These are phyloP conservation scores for Gambusia affinis DNA, from an alignment of 2,113 vertebrate genomes.

Conservation along the genomic window DNA sequence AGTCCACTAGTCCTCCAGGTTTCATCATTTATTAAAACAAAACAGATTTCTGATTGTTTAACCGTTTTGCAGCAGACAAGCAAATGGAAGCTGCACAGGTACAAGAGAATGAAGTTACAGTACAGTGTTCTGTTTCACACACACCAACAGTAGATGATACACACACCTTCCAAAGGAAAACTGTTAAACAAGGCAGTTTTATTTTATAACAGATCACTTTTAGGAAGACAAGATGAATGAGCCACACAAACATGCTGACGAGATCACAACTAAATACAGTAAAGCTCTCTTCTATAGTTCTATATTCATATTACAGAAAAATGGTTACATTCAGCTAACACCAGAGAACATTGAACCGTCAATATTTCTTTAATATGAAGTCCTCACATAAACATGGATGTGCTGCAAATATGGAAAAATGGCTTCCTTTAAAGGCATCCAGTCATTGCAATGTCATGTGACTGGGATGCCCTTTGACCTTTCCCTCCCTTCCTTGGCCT, in stretches of 20 bases:
- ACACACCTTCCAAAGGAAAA: conserved; percentile 21
- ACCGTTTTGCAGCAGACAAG: neutral
- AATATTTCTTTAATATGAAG: neutral
- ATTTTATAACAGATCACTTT: conserved; percentile 36
- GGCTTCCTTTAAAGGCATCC: conserved; percentile 2
- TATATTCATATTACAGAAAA: conserved; percentile 5
- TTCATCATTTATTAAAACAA: conserved; percentile 50
- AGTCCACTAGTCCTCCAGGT: neutral
- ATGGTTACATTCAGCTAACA: conserved; percentile 48
- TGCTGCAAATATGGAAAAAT: neutral
- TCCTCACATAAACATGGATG: neutral
- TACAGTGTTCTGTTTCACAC: conserved; percentile 22
- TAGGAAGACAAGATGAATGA: conserved; percentile 14
- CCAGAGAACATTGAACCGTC: conserved; percentile 12
- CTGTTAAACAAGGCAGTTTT: conserved; percentile 31
- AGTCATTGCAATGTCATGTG: conserved; percentile 27
- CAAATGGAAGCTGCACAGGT: conserved; percentile 5
- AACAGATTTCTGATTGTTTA: neutral
- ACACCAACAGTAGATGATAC: conserved; percentile 23
- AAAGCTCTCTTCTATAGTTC: neutral
- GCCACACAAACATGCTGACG: conserved; percentile 56
- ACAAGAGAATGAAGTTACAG: conserved; percentile 22
- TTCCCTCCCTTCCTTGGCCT: neutral
- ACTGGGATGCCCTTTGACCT: too few species aligned
- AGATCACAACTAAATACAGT: neutral